Conservation (phyloP, 2,888 invertebrate species). For the Cryptophagus acutangulus region DNA sequence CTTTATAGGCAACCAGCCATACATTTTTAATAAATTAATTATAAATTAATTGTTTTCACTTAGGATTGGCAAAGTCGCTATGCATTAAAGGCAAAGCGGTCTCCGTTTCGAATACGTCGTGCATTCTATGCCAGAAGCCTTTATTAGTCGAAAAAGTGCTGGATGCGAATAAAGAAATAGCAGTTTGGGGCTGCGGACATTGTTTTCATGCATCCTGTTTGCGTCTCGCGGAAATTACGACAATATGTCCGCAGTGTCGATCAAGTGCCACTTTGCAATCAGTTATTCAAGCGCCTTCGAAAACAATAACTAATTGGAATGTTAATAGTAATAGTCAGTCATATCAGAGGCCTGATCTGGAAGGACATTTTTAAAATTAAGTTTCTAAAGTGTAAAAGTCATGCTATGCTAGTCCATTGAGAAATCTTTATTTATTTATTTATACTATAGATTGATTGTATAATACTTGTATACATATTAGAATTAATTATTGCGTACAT, state of each 20-base stretch:
- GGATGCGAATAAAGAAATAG: conserved; percentile 31
- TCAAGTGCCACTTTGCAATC: conserved; percentile 31
- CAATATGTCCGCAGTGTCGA: conserved; percentile 41
- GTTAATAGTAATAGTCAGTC: conserved; percentile 19
- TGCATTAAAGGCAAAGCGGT: conserved; percentile 38
- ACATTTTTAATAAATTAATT: neutral
- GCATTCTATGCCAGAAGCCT: conserved; percentile 41
- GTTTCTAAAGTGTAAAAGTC: neutral
- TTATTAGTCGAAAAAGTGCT: conserved; percentile 30
- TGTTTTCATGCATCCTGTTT: conserved; percentile 39
- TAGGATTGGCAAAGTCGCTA: conserved; percentile 43
- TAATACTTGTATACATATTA: too few relatives aligned
- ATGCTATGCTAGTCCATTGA: conserved; percentile 5
- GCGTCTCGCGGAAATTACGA: conserved; percentile 29
- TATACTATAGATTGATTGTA: too few relatives aligned
- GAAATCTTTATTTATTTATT: neutral
- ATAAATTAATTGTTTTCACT: conserved; percentile 22
- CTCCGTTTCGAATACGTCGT: conserved; percentile 37
- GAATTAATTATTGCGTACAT: too few relatives aligned
- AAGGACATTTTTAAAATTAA: conserved; percentile 43
- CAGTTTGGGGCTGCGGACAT: conserved; percentile 45
- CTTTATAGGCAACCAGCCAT: too few relatives aligned
- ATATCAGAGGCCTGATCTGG: conserved; percentile 41
- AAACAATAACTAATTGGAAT: conserved; percentile 13
- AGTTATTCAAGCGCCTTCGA: conserved; percentile 19